Base-by-base conservation (phyloP, 2,113 vertebrate species). In the Caloenas nicobarica region DNA sequence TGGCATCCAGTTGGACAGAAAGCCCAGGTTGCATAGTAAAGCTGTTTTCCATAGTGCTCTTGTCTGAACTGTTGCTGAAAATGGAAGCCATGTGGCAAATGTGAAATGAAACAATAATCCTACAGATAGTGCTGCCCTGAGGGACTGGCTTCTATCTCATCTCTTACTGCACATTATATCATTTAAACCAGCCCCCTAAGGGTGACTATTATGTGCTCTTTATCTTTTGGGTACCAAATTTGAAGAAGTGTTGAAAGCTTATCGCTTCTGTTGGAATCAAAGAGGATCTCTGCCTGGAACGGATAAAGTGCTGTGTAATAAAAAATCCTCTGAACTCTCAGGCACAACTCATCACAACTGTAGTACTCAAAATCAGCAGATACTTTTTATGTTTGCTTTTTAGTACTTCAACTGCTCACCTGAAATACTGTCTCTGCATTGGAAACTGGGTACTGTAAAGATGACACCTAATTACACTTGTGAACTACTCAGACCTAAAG, bases 211-310 rank as follows among this genome's bases (percentile, higher is more conserved):
- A 78, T 4, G 7, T 64, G 33, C 10, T 56, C 60, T 71, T 83
- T 54, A 81, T 86, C 72, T 91, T 92, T 61, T 79, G 65, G 77
- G 31, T 74, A 77, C 40, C 58, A 88, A 91, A 83, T 91, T 42
- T 91, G 74, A 86, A 76, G 46, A 65, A 90, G 21, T 65, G 65
- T 18, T 95, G 69, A 79, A 93, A 91, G 90, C 36, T 42, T 72
- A 78, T 38, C 1, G 3, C n/a, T 77, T 58, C 60, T 48, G 13
- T 77, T 71, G 42, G 28, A 91, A 90, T 64, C 68, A 84, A 83
- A 94, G 51, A 71, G 24, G 64, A 93, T 66, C 58, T 83, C 82
- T 91, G 64, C 26, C 87, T 88, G 29, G 51, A 68, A 74, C 11
- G 86, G 88, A 91, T 81, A 44, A 90, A 91, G 38, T 64, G 23